Percentiles rank a stretch among this genome's conserved stretches.
Conservation (phyloP, 2,797 vertebrate species). For the Micromesistius poutassou region DNA sequence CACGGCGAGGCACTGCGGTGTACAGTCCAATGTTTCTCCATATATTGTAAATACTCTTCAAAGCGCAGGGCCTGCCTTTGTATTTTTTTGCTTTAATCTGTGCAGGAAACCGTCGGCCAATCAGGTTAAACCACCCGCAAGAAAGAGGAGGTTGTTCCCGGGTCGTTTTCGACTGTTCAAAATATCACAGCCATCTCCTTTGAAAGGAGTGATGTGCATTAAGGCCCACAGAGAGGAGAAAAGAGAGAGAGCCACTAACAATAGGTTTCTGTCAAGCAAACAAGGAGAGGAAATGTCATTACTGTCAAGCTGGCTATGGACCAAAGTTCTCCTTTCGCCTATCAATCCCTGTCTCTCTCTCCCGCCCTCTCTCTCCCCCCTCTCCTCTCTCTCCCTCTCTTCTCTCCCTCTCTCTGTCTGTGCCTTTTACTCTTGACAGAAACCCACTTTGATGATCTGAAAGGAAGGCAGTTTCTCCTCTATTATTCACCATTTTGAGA, state of each 20-base stretch:
- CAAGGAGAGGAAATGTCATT: constrained; percentile 77
- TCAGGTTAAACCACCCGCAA: neutral
- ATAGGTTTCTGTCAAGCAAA: constrained; percentile 74
- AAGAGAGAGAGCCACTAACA: constrained; percentile 60
- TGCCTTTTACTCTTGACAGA: constrained; percentile 59
- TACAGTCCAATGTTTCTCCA: neutral
- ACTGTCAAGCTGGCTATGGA: constrained; percentile 71
- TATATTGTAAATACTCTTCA: neutral
- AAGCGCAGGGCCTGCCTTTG: neutral
- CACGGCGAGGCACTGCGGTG: neutral
- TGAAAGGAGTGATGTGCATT: constrained; percentile 69
- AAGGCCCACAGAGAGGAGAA: constrained; percentile 61
- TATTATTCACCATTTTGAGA: constrained; percentile 78
- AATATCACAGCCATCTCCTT: constrained; percentile 63
- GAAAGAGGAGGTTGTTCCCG: constrained; percentile 4
- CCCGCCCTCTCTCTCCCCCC: constrained; percentile 45
- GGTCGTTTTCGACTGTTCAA: constrained; percentile 67
- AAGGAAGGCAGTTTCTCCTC: constrained; percentile 68
- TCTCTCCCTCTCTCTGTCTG: neutral
- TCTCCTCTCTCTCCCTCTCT: constrained; percentile 9
- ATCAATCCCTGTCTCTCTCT: constrained; percentile 31
- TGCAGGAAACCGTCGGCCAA: neutral
- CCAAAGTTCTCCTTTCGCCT: constrained; percentile 68
- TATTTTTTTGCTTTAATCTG: neutral
- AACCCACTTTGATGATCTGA: constrained; percentile 74